Conservation (phyloP, 2,797 vertebrate genomes). For the Sebastolobus alascanus region DNA sequence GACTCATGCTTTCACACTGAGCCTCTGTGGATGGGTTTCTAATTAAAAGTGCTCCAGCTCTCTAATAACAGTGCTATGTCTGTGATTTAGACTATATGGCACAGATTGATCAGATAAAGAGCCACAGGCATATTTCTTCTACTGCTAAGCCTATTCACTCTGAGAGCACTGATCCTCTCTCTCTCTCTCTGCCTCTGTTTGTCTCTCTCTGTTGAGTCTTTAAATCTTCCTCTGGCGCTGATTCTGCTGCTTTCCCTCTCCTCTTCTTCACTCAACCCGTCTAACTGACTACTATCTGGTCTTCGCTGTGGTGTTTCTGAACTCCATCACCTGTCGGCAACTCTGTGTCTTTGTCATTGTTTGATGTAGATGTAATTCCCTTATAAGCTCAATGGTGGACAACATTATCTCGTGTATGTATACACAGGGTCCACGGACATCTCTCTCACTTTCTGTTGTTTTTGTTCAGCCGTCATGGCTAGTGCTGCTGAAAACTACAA, state of each 20-base stretch:
- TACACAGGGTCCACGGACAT: not conserved
- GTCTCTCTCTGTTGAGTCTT: conserved; percentile 24
- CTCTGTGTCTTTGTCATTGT: not conserved
- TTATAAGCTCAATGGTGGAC: not conserved
- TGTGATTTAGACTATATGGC: conserved; percentile 68
- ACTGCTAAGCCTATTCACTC: conserved; percentile 74
- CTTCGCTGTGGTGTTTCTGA: conserved; percentile 14
- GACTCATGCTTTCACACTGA: conserved; percentile 39
- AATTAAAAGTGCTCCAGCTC: conserved; percentile 77
- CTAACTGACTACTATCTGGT: not conserved
- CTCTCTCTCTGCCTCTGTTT: conserved; percentile 24
- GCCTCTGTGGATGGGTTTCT: conserved; percentile 67
- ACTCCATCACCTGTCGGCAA: not conserved
- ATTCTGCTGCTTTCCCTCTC: conserved; percentile 18
- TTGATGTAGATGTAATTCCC: not conserved
- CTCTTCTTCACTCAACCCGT: not conserved
- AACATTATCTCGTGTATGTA: not conserved
- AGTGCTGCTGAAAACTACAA: not conserved
- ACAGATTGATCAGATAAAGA: conserved; percentile 79
- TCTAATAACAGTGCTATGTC: conserved; percentile 64
- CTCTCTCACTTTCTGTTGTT: not conserved
- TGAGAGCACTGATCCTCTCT: conserved; percentile 54
- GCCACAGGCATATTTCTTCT: conserved; percentile 69
- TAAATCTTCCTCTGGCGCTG: conserved; percentile 19
- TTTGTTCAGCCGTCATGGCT: not conserved